Conservation (phyloP, 2,888 invertebrate genomes). For the Lasioglossum calceatum region DNA sequence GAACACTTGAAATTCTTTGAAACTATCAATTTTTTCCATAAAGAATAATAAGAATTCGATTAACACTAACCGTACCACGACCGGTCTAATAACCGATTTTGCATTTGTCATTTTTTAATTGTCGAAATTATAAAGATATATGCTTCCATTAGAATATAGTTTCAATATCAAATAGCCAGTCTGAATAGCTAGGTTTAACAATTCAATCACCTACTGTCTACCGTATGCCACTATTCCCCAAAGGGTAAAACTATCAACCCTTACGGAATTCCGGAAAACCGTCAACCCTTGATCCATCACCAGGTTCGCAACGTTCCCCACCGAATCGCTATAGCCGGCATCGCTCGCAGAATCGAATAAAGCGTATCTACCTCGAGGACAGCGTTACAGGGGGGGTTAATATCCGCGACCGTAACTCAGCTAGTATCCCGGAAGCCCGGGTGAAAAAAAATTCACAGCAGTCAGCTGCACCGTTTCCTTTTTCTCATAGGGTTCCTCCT, state of each 20-base stretch:
- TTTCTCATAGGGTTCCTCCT: slow-evolving; percentile 9
- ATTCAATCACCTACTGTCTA: neutral
- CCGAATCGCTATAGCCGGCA: neutral
- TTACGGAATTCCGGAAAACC: neutral
- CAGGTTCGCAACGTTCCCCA: neutral
- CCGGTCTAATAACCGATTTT: too few species aligned
- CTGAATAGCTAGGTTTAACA: neutral
- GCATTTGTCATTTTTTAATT: too few species aligned
- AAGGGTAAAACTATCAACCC: neutral
- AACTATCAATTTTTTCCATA: too few species aligned
- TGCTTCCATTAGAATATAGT: too few species aligned
- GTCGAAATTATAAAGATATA: too few species aligned
- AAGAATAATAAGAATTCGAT: too few species aligned
- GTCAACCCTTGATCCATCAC: neutral
- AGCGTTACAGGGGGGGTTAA: neutral
- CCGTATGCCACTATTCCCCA: too few species aligned
- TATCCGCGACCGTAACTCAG: neutral
- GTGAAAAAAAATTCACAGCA: neutral
- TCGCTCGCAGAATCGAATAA: neutral
- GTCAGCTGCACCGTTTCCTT: slow-evolving; percentile 1
- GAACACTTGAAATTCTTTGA: too few species aligned
- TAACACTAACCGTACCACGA: too few species aligned
- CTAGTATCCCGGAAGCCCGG: neutral
- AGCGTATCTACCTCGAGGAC: neutral
- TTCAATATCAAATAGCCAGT: too few species aligned